Percentiles rank a stretch among this genome's conserved stretches.
Evolutionary conservation across 2,888 invertebrate species (phyloP).

Genomic region (Caenorhabditis sp.): DNA sequence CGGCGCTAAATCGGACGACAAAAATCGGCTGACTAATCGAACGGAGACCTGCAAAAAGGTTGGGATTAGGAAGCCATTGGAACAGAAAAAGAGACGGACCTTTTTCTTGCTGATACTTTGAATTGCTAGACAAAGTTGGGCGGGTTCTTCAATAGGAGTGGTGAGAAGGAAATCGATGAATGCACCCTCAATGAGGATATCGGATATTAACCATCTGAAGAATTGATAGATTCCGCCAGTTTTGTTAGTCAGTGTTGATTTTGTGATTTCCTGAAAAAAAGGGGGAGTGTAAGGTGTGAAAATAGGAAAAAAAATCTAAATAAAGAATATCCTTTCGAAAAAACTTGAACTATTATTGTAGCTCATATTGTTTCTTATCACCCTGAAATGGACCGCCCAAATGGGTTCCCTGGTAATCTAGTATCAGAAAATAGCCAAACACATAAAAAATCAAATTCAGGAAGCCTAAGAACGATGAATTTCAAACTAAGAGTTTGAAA

Average conservation of each 20-base stretch:
- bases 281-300: too few species aligned
- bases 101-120: slow-evolving; percentile 46
- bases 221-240: slow-evolving; percentile 33
- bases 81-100: slow-evolving; percentile 6
- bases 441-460: too few species aligned
- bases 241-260: slow-evolving; percentile 27
- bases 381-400: too few species aligned
- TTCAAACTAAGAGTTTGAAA: too few species aligned
- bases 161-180: slow-evolving; percentile 54
- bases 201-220: slow-evolving; percentile 39
- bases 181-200: slow-evolving; percentile 46
- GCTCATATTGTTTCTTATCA: too few species aligned
- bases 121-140: slow-evolving; percentile 34
- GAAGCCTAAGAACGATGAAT: too few species aligned
- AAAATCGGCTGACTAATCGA: slow-evolving; percentile 56
- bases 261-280: slow-evolving; percentile 26
- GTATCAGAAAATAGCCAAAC: too few species aligned
- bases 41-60: slow-evolving; percentile 46
- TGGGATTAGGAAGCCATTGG: slow-evolving; percentile 9
- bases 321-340: background rate
- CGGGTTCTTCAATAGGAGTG: slow-evolving; percentile 28
- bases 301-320: background rate
- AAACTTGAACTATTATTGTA: too few species aligned
- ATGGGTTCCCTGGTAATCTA: too few species aligned
- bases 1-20: slow-evolving; percentile 48